Evolutionary conservation across 2,113 vertebrate genomes (phyloP).

Genomic region (Bucco capensis): DNA sequence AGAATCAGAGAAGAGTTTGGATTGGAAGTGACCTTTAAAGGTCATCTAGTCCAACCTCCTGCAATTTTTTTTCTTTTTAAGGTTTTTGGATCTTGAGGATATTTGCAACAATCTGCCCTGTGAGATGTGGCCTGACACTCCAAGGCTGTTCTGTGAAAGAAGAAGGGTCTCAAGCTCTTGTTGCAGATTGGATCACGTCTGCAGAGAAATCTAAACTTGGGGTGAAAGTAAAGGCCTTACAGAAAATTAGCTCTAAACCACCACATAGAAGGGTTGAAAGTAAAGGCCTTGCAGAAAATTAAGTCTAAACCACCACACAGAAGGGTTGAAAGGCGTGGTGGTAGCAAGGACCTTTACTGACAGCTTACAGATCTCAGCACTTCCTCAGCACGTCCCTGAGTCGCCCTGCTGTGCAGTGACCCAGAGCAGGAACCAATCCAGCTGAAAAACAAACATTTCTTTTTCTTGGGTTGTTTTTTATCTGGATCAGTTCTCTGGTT

Average conservation of each 20-base stretch:
- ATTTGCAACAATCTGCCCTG: not conserved
- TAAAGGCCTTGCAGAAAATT: not conserved
- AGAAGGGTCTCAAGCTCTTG: not conserved
- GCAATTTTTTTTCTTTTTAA: not conserved
- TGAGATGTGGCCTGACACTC: not conserved
- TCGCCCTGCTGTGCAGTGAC: conserved; percentile 28
- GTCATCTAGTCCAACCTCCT: not conserved
- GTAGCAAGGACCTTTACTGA: not conserved
- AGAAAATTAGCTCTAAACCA: not conserved
- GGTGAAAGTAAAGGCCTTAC: not conserved
- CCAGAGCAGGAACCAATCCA: conserved; percentile 8
- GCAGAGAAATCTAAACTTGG: not conserved
- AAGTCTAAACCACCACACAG: not conserved
- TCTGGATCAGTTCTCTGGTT: not conserved
- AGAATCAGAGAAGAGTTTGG: not conserved
- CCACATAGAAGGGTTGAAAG: not conserved
- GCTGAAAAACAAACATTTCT: conserved; percentile 20
- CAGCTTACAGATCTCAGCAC: not conserved
- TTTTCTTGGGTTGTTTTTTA: not conserved
- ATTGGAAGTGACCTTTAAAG: not conserved
- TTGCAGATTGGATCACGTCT: not conserved
- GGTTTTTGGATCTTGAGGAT: not conserved
- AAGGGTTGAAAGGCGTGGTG: not conserved
- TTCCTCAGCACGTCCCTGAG: not conserved
- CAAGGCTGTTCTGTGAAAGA: not conserved